These are phyloP conservation scores for Stenopsyche tienmushanensis DNA, from an alignment of 1,140 invertebrate species.

Conservation along the genomic window DNA sequence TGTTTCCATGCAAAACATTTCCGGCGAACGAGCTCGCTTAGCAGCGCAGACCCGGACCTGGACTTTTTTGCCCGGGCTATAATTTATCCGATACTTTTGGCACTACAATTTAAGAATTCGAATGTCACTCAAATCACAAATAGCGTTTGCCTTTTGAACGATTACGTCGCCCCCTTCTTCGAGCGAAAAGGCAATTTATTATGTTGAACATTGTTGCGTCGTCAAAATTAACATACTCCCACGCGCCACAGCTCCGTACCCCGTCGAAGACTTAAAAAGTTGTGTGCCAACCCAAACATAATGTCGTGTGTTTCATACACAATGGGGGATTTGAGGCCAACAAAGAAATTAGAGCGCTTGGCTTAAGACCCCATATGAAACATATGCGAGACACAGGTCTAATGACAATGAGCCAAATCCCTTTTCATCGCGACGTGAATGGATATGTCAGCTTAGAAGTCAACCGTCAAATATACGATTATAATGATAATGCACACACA, in stretches of 20 bases:
- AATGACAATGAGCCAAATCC: slow-evolving; percentile 11
- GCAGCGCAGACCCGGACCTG: too few species aligned
- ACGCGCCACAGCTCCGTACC: neutral
- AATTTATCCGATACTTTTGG: too few species aligned
- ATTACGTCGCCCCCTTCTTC: neutral
- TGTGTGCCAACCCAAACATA: slow-evolving; percentile 11
- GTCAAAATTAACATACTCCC: slow-evolving; percentile 25
- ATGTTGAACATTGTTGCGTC: slow-evolving; percentile 2
- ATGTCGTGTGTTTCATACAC: slow-evolving; percentile 13
- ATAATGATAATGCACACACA: neutral
- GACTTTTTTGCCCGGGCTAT: too few species aligned
- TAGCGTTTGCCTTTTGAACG: slow-evolving; percentile 15
- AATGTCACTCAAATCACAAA: slow-evolving; percentile 18
- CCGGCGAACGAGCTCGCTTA: too few species aligned
- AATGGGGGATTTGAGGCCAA: slow-evolving; percentile 17
- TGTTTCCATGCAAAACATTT: too few species aligned
- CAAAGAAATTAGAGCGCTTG: slow-evolving; percentile 17
- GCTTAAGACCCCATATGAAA: neutral
- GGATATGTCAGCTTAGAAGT: slow-evolving; percentile 23
- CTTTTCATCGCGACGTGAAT: slow-evolving; percentile 12
- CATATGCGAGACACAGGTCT: neutral
- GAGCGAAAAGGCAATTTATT: slow-evolving; percentile 15
- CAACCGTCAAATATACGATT: slow-evolving; percentile 5
- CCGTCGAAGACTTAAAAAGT: neutral
- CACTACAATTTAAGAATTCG: neutral